These are phyloP conservation scores for Prunella fulvescens DNA, from an alignment of 2,113 vertebrate genomes.

Conservation along the genomic window DNA sequence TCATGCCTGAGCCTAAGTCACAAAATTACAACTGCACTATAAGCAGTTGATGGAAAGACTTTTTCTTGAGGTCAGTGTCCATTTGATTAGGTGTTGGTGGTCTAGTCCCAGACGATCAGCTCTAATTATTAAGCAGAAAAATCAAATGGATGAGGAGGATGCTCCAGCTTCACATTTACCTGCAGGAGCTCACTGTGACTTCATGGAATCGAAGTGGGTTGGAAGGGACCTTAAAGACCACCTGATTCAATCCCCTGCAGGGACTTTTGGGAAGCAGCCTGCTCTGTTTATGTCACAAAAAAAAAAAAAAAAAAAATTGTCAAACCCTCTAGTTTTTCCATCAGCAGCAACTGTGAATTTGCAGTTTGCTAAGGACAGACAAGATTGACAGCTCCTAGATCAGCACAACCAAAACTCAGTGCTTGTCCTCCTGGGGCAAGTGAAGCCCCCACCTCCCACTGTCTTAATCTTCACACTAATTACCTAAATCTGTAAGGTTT, in stretches of 20 bases:
- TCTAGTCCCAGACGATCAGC: not conserved
- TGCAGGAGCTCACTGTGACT: not conserved
- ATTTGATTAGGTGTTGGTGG: not conserved
- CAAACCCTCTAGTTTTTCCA: not conserved
- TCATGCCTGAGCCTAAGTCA: not conserved
- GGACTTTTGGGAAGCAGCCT: not conserved
- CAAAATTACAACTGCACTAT: not conserved
- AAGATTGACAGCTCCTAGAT: not conserved
- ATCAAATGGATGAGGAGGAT: not conserved
- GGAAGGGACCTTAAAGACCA: not conserved
- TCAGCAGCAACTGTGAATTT: not conserved
- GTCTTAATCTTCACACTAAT: not conserved
- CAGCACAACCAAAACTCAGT: not conserved
- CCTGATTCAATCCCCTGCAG: not conserved
- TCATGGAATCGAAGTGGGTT: not conserved
- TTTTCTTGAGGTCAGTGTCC: not conserved
- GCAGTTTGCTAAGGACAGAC: not conserved
- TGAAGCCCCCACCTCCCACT: not conserved
- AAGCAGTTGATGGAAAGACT: not conserved
- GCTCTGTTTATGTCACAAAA: not conserved
- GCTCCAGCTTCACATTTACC: not conserved
- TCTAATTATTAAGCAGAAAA: not conserved
- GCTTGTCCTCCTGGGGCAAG: not conserved
- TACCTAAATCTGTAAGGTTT: not conserved
- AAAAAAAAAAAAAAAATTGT: not conserved